Evolutionary conservation across 2,797 vertebrate species (phyloP), one percentile per base, ranked within the genome.

Genomic region (Scolopax bukidnonensis): DNA sequence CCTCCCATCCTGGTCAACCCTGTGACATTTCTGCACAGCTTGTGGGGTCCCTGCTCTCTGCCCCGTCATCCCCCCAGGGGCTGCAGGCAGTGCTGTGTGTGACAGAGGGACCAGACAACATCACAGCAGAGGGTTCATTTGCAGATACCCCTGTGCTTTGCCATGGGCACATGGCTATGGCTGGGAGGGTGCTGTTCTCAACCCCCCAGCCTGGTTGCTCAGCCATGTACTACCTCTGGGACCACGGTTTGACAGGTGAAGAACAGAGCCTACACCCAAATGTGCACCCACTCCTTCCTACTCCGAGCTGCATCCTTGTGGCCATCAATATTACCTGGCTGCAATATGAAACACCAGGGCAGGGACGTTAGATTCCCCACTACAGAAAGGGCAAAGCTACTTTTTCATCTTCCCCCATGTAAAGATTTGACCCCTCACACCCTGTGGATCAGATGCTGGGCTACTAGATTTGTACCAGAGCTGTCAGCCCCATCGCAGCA

Each of bases 301-400:
- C 23, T 2, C 2, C 0, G 1, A 8, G n/a, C 76, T 59, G 27
- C 69, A 25, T 64, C 77, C 77, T 68, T n/a, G 0, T 19, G 70
- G 32, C 77, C 53, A 5, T 5, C 4, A 5, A 1, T 41, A 4
- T 20, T 47, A 78, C 54, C 57, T 38, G 4, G 11, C 61, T 84
- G 70, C 70, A 23, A 13, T 2, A 4, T 38, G 50, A 71, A 79
- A 3, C 45, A 56, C 10, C 41, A 27, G 32, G 32, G 19, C 51
- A 61, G 59, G 68, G 38, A 28, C 18, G 9, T 17, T 5, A 47
- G 18, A 59, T 40, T 85, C 10, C 51, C 12, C 30, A 3, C 24
- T 40, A 54, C 19, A 82, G 78, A 36, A 50, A 61, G 38, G 15
- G 9, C 43, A 89, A 47, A 61, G 67, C 56, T 76, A 4, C 45